Conservation (phyloP, 2,113 vertebrate genomes). For the Vulpes ferrilata region DNA sequence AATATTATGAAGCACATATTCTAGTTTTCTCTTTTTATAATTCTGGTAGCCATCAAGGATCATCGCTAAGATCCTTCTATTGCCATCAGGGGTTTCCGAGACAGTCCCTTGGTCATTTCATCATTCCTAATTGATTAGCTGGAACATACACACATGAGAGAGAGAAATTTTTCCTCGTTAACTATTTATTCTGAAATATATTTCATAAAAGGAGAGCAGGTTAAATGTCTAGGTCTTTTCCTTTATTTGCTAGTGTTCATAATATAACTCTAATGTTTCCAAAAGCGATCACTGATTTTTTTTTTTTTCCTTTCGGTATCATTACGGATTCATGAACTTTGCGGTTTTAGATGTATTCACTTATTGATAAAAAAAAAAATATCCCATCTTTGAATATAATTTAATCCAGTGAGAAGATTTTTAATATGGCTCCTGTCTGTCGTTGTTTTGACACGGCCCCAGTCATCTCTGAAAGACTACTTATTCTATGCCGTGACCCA, state of each 20-base stretch:
- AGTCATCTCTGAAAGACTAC: neutral
- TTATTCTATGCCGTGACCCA: neutral
- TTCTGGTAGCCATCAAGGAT: neutral
- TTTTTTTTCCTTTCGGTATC: neutral
- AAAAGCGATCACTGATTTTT: neutral
- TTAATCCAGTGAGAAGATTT: neutral
- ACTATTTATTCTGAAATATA: neutral
- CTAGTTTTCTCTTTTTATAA: neutral
- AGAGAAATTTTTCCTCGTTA: neutral
- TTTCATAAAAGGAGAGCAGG: neutral
- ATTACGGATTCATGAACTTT: slow-evolving; percentile 2
- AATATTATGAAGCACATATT: neutral
- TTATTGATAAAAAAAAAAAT: neutral
- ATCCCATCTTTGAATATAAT: neutral
- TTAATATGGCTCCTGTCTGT: neutral
- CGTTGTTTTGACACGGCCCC: neutral
- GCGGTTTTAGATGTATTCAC: neutral
- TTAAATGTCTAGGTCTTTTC: neutral
- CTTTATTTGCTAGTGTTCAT: slow-evolving; percentile 18
- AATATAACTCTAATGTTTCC: neutral
- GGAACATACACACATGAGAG: neutral
- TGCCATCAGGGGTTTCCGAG: neutral
- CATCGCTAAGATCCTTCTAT: neutral
- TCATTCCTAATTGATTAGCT: neutral
- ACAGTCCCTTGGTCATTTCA: neutral